phyloP scores from a whole-genome alignment of 2,113 vertebrate species.

The Pachycephala philippinensis region DNA sequence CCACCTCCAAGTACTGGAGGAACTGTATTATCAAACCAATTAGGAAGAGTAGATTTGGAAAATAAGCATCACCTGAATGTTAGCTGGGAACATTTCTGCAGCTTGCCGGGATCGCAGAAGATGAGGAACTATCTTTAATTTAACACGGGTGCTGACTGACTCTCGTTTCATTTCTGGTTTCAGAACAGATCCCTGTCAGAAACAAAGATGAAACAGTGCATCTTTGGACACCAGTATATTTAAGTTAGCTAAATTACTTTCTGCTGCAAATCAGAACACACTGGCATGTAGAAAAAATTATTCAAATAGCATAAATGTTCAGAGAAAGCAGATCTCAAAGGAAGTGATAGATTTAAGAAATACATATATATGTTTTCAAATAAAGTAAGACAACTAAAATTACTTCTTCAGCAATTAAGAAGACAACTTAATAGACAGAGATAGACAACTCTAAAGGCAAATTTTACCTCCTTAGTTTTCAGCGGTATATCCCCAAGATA shows the following conservation, averaged over 20 bases:
- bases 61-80: conserved; percentile 85
- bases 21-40: background rate
- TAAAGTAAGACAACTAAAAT: background rate
- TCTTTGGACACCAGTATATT: background rate
- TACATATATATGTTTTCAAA: background rate
- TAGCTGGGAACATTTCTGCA: conserved; percentile 93
- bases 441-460: background rate
- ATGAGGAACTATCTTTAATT: conserved; percentile 96
- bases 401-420: background rate
- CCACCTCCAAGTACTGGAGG: background rate
- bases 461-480: conserved; percentile 92
- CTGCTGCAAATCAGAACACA: background rate
- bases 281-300: background rate
- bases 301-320: background rate
- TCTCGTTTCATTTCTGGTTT: conserved; percentile 96
- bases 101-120: conserved; percentile 91
- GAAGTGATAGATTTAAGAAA: background rate
- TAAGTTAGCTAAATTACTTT: background rate
- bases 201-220: background rate
- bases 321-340: background rate
- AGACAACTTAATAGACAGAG: background rate
- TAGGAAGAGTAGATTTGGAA: background rate
- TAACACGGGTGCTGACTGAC: conserved; percentile 95
- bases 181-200: conserved; percentile 81
- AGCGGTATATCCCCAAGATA: conserved; percentile 97